Evolutionary conservation across 1,140 invertebrate genomes (phyloP), one percentile per base, ranked within the genome.

Genomic region (Drosophila albomicans): DNA sequence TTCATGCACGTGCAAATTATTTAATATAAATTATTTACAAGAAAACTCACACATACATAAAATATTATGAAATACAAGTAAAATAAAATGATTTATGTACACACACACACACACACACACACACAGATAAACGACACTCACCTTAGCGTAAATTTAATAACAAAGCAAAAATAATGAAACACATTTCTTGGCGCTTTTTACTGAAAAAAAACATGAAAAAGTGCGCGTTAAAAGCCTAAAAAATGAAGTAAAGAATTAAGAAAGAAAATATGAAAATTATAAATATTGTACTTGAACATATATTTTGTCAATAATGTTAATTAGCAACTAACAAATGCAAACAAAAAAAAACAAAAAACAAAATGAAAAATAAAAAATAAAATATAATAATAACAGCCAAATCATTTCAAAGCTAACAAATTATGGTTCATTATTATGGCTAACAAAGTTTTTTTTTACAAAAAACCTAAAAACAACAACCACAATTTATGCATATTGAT

Each of bases 271-370:
- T 32, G 30, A 56, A 69, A 64, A 78, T 65, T 48, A 70, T 56
- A 48, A 68, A 64, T 75, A 69, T 69, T 69, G 58, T 82, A 79
- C 69, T 77, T 74, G 54, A 77, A 84, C 48, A 68, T 81, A 90
- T 90, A 88, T 90, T 88, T 86, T 90, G 87, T 89, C 87, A 82
- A 90, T 82, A 82, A 85, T 90, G 86, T 90, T 90, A 89, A 82
- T 85, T 80, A 89, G 78, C 82, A 75, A 67, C 30, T 68, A 77
- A 76, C 69, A 68, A 75, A 20, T 56, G 52, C 30, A 56, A 64
- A 74, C 70, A 61, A 66, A 70, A 5, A 62, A 70, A 5, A 72
- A 65, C 57, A 62, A 70, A 5, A 72, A 65, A 63, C 56, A 78
- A 73, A 61, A 61, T 20, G 20, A 3, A 20, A 20, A 25, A 25